phyloP scores from a whole-genome alignment of 1,140 invertebrate genomes.

The Dryas iulia region DNA sequence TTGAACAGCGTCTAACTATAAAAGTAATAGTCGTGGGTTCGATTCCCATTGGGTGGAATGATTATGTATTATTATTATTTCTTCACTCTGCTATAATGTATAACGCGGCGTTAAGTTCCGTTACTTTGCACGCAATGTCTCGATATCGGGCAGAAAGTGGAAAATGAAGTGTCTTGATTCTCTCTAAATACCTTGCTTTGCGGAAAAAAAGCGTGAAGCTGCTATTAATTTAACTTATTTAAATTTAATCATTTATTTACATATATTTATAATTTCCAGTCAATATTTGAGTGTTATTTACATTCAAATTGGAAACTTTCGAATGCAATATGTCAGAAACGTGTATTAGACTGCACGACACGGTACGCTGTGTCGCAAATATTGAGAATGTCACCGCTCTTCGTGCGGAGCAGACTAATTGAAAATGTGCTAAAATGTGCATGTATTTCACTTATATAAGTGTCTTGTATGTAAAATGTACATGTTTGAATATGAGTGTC shows the following conservation, averaged over 20 bases:
- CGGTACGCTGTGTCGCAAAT: constrained; percentile 6
- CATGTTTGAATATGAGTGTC: neutral
- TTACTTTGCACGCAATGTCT: too few relatives aligned
- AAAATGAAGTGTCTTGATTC: too few relatives aligned
- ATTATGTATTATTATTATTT: too few relatives aligned
- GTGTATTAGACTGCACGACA: constrained; percentile 8
- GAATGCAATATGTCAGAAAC: constrained; percentile 25
- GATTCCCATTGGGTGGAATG: too few relatives aligned
- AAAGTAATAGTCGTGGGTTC: too few relatives aligned
- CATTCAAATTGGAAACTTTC: constrained; percentile 14
- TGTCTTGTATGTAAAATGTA: too few relatives aligned
- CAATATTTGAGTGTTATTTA: neutral
- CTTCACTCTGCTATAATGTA: too few relatives aligned
- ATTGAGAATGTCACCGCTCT: constrained; percentile 7
- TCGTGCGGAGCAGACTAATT: neutral
- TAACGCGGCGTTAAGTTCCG: too few relatives aligned
- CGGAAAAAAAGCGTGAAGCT: too few relatives aligned
- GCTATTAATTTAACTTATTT: neutral
- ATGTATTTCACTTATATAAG: neutral
- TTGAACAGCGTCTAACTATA: too few relatives aligned
- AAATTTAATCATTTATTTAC: neutral
- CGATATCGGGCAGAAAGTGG: too few relatives aligned
- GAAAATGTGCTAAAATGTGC: neutral
- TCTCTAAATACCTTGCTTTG: too few relatives aligned
- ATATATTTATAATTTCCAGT: neutral